phyloP scores from a whole-genome alignment of 1,140 invertebrate genomes.

The Scaptomyza pallida region DNA sequence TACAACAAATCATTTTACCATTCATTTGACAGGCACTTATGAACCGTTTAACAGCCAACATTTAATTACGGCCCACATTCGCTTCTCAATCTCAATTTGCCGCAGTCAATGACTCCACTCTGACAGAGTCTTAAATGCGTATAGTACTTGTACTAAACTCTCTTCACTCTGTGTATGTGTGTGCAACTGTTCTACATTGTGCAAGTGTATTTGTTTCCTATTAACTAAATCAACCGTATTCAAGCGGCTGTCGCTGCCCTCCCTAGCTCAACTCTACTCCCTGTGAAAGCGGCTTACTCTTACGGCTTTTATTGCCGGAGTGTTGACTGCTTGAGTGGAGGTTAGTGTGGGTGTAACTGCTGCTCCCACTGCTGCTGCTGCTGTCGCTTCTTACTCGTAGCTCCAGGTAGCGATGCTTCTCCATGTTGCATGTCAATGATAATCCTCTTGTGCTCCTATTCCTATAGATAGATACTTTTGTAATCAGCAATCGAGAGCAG shows the following conservation, averaged over 20 bases:
- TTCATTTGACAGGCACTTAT: conserved; percentile 70
- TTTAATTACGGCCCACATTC: conserved; percentile 58
- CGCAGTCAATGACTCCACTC: conserved; percentile 48
- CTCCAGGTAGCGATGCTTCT: conserved; percentile 39
- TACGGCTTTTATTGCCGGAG: conserved; percentile 50
- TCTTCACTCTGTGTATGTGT: background rate
- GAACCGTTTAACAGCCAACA: conserved; percentile 70
- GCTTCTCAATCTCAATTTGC: conserved; percentile 19
- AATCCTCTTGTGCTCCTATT: conserved; percentile 49
- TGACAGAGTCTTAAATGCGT: background rate
- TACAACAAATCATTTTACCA: conserved; percentile 78
- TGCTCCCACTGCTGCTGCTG: too few species aligned
- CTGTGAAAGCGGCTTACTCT: conserved; percentile 57
- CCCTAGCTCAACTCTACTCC: background rate
- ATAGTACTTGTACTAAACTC: conserved; percentile 6
- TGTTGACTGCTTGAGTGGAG: conserved; percentile 51
- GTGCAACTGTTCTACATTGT: background rate
- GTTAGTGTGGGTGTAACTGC: conserved; percentile 20
- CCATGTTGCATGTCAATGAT: conserved; percentile 55
- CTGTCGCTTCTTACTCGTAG: too few species aligned
- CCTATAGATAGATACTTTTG: conserved; percentile 45
- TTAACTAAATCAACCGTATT: conserved; percentile 73
- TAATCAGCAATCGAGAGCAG: conserved; percentile 49
- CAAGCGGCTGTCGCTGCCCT: conserved; percentile 48
- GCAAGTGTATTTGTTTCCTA: conserved; percentile 64